Percentiles rank a stretch among this genome's conserved stretches.
Conservation (phyloP, 1,140 invertebrate genomes). For the Calosoma granatense region DNA sequence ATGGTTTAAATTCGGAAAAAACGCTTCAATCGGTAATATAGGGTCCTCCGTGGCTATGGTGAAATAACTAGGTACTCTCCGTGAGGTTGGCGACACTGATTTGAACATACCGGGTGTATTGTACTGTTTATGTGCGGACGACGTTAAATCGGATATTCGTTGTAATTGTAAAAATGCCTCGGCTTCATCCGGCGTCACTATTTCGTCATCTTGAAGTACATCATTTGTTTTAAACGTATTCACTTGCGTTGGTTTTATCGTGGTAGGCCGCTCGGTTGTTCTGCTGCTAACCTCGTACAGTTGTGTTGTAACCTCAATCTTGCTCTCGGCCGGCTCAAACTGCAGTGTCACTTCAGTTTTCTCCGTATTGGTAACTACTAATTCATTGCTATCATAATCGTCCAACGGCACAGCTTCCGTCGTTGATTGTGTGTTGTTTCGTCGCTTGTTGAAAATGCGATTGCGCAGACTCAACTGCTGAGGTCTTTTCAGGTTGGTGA, state of each 20-base stretch:
- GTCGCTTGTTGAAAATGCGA: constrained; percentile 24
- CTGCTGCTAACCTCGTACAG: constrained; percentile 14
- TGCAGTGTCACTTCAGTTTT: background rate
- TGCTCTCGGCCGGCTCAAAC: background rate
- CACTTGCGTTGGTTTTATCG: background rate
- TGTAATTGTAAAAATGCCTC: constrained; percentile 35
- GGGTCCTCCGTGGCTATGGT: constrained; percentile 51
- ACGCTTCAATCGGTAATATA: constrained; percentile 49
- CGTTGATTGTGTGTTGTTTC: constrained; percentile 17
- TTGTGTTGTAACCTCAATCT: constrained; percentile 5
- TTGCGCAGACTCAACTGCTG: constrained; percentile 23
- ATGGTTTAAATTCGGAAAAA: constrained; percentile 47
- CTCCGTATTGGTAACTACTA: constrained; percentile 1
- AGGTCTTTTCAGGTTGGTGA: constrained; percentile 24
- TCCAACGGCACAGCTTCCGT: background rate
- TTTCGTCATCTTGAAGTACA: constrained; percentile 14
- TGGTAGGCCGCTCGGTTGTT: constrained; percentile 7
- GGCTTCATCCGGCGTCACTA: constrained; percentile 20
- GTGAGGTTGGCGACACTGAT: constrained; percentile 30
- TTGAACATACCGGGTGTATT: constrained; percentile 46
- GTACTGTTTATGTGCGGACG: constrained; percentile 45
- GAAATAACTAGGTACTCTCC: constrained; percentile 47
- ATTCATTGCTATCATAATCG: background rate
- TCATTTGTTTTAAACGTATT: constrained; percentile 5
- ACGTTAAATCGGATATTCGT: constrained; percentile 46